These are phyloP conservation scores for Lucilia sericata DNA, from an alignment of 1,140 invertebrate species.

Conservation along the genomic window DNA sequence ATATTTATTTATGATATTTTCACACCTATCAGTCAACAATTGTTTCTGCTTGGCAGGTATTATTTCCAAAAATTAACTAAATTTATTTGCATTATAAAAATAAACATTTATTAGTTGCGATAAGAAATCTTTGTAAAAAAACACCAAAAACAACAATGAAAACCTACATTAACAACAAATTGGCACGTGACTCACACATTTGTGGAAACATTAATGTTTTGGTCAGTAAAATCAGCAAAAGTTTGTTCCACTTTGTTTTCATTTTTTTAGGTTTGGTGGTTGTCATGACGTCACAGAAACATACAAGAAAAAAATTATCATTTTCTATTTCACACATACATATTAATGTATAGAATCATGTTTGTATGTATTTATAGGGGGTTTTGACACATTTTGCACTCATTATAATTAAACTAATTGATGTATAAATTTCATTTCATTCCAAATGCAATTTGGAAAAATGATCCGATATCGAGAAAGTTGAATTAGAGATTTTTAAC, in stretches of 20 bases:
- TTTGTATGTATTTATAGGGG: neutral
- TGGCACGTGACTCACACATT: neutral
- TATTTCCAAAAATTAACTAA: neutral
- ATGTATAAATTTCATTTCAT: neutral
- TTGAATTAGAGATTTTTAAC: conserved; percentile 6
- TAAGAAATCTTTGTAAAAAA: neutral
- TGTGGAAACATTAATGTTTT: neutral
- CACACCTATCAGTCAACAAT: too few species aligned
- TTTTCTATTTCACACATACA: neutral
- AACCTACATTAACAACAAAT: neutral
- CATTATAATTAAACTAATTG: conserved; percentile 18
- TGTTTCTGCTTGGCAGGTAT: neutral
- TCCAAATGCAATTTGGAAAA: conserved; percentile 6
- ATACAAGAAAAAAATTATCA: neutral
- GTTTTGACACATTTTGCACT: neutral
- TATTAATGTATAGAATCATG: neutral
- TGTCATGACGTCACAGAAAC: neutral
- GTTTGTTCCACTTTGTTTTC: neutral
- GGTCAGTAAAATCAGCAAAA: too few species aligned
- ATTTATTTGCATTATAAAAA: neutral
- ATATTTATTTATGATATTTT: too few species aligned
- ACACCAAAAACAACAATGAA: too few species aligned
- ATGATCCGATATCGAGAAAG: neutral
- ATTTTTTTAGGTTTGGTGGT: neutral
- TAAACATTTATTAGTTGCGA: neutral